Percentiles rank a stretch among this genome's conserved stretches.
Evolutionary conservation across 2,113 vertebrate species (phyloP).

Genomic region (Salminus brasiliensis): DNA sequence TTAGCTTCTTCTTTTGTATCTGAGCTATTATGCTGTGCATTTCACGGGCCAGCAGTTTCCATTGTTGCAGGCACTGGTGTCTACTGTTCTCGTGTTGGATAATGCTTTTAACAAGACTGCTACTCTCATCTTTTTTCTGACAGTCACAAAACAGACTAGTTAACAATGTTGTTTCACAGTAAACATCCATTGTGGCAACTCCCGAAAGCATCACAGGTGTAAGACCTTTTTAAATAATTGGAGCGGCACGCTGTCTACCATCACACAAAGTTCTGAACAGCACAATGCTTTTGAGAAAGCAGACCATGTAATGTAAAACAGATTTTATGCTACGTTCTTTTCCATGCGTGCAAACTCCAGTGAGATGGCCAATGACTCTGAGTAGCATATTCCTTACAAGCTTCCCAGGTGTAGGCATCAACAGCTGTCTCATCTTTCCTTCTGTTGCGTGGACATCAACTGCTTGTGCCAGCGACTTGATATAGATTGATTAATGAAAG

Average conservation of each 20-base stretch:
- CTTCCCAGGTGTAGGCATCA: background rate
- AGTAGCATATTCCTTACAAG: background rate
- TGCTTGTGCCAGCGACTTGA: background rate
- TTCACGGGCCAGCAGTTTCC: background rate
- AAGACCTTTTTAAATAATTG: background rate
- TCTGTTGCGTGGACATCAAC: constrained; percentile 9
- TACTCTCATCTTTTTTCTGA: constrained; percentile 5
- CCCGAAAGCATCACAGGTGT: background rate
- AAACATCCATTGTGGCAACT: background rate
- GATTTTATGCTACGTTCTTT: background rate
- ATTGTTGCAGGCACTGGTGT: constrained; percentile 19
- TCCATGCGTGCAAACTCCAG: background rate
- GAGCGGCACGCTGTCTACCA: background rate
- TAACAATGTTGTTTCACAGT: background rate
- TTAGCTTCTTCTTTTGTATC: background rate
- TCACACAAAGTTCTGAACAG: background rate
- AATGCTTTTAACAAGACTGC: constrained; percentile 15
- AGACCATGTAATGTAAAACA: background rate
- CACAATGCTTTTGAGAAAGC: background rate
- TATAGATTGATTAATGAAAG: constrained; percentile 38
- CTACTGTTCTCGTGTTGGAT: background rate
- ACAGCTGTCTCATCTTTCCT: background rate
- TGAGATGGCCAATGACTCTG: background rate
- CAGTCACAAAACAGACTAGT: background rate
- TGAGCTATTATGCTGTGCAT: constrained; percentile 1